Evolutionary conservation across 2,888 invertebrate genomes (phyloP).

Genomic region (Euzetes globulus): DNA sequence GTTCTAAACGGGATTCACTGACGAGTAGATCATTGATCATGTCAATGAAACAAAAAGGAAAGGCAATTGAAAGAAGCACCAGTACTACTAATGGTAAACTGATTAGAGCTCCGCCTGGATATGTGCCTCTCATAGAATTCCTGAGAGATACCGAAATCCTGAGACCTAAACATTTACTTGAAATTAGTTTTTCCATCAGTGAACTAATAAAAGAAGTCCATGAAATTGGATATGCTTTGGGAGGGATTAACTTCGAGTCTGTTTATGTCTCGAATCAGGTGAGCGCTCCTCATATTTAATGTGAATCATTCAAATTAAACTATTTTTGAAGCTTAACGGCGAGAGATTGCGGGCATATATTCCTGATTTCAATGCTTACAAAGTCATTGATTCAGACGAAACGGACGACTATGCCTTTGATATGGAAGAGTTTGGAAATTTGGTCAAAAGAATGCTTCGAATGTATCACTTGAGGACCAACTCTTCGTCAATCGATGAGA

Average conservation of each 20-base stretch:
- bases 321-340: constrained; percentile 27
- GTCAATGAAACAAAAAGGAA: neutral
- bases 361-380: constrained; percentile 43
- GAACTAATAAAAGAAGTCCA: constrained; percentile 42
- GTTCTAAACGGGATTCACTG: constrained; percentile 27
- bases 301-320: no score
- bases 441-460: constrained; percentile 43
- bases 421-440: constrained; percentile 43
- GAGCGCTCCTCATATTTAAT: neutral
- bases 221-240: constrained; percentile 42
- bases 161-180: constrained; percentile 41
- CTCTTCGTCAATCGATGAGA: neutral
- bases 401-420: constrained; percentile 43
- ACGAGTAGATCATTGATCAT: constrained; percentile 23
- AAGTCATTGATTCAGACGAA: constrained; percentile 39
- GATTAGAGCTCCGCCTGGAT: constrained; percentile 43
- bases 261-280: constrained; percentile 43
- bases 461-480: constrained; percentile 40
- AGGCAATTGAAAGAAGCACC: constrained; percentile 15
- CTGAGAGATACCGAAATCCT: constrained; percentile 40
- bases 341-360: constrained; percentile 42
- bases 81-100: constrained; percentile 18
- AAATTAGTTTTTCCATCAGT: constrained; percentile 42
- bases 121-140: constrained; percentile 42
- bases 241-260: constrained; percentile 43